Conservation (phyloP, 1,140 invertebrate genomes). For the Drosophila simulans region DNA sequence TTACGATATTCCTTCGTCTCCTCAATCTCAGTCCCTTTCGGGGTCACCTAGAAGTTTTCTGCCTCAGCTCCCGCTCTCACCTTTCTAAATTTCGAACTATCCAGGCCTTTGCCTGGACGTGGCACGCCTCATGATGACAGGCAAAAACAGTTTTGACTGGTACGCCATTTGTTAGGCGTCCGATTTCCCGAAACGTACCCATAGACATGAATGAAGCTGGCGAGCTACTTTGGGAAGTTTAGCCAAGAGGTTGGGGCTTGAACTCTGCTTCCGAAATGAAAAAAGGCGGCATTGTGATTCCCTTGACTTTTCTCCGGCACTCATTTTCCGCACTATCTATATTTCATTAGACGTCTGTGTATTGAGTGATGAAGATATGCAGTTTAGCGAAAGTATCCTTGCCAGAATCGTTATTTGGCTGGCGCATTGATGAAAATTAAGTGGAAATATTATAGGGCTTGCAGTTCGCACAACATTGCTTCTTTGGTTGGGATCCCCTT, state of each 20-base stretch:
- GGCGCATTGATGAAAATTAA: background rate
- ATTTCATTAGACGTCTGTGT: constrained; percentile 65
- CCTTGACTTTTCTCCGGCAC: constrained; percentile 7
- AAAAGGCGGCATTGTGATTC: constrained; percentile 27
- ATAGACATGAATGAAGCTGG: background rate
- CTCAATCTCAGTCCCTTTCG: background rate
- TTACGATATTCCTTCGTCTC: no score
- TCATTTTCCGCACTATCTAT: constrained; percentile 49
- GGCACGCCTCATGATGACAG: constrained; percentile 75
- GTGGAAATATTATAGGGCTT: constrained; percentile 11
- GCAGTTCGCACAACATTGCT: constrained; percentile 6
- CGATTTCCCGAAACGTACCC: constrained; percentile 11
- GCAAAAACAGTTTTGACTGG: constrained; percentile 80
- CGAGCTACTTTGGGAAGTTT: constrained; percentile 52
- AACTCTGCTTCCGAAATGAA: constrained; percentile 39
- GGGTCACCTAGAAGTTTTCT: constrained; percentile 25
- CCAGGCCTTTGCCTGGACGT: constrained; percentile 49
- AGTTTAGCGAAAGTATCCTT: constrained; percentile 13
- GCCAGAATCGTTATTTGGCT: constrained; percentile 1
- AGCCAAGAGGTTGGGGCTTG: constrained; percentile 53
- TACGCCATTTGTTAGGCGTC: constrained; percentile 70
- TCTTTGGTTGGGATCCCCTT: constrained; percentile 19
- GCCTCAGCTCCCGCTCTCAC: constrained; percentile 4
- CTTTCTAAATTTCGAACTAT: constrained; percentile 4
- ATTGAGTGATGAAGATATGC: constrained; percentile 72